Evolutionary conservation across 2,113 vertebrate species (phyloP).

Genomic region (Periophthalmus modestus): DNA sequence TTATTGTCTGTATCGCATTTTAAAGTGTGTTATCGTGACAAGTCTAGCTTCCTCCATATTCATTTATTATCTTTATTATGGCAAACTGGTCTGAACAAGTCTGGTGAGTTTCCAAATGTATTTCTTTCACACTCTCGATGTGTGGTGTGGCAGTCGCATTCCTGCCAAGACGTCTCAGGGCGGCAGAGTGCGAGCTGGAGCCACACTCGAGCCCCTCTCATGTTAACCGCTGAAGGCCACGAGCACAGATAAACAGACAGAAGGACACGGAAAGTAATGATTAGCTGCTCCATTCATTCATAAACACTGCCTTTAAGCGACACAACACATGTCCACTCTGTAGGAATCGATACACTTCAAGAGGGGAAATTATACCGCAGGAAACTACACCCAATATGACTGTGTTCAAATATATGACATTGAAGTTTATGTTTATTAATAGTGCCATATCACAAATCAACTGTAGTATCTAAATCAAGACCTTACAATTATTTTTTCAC

Average conservation of each 20-base stretch:
- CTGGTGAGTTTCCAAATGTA: neutral
- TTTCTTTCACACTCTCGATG: conserved; percentile 18
- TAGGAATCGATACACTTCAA: neutral
- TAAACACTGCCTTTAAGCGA: neutral
- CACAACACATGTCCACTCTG: neutral
- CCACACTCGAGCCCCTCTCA: conserved; percentile 4
- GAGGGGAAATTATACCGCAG: neutral
- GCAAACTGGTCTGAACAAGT: neutral
- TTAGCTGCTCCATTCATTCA: conserved; percentile 1
- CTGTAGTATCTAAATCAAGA: too few relatives aligned
- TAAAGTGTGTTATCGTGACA: too few relatives aligned
- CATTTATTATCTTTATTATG: neutral
- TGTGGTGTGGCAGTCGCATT: conserved; percentile 4
- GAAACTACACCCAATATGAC: neutral
- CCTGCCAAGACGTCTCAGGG: conserved; percentile 15
- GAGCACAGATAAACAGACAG: neutral
- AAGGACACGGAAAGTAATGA: neutral
- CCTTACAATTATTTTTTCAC: too few relatives aligned
- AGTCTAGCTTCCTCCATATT: neutral
- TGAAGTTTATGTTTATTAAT: neutral
- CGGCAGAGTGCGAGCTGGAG: neutral
- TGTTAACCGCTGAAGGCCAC: neutral
- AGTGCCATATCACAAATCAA: too few relatives aligned
- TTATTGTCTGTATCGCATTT: too few relatives aligned
- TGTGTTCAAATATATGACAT: neutral